Base-by-base conservation (phyloP, 2,888 invertebrate species). In the Cheilosia urbana region DNA sequence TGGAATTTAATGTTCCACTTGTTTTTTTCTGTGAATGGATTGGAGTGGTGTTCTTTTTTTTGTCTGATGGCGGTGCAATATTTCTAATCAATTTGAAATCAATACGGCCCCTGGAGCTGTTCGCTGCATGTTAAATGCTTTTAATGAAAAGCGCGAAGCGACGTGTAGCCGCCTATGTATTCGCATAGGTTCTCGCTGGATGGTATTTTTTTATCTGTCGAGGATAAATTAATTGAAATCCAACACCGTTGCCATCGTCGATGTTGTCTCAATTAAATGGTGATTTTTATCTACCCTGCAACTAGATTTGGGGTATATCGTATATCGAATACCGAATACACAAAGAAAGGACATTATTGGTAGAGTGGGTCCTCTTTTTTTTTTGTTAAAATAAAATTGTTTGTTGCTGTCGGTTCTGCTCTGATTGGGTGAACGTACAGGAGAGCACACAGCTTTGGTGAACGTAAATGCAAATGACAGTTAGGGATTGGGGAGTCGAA, bases 81-180 rank as follows among this genome's bases (percentile, higher is more conserved):
- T 76, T 76, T 58, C 76, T 66, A 76, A 58, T 76, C 40, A 19
- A 49, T 66, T 58, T 76, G 49, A 49, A 66, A 76, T 27, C 57
- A 57, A 37, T 66, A 58, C 49, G 13, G 34, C 24, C 27, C 63
- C 9, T 15, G 7, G 11, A 19, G 45, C 37, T 42, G 51, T 62
- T 63, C 55, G n/a, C 53, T 58, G 73, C 37, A 24, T 55, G 42
- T 53, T 62, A 62, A 73, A 62, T 62, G 19, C 15, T 53, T 72
- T 58, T 45, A 73, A 40, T 55, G 53, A 73, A 73, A 57, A 17
- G 5, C 37, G 21, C 47, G 34, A 49, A 24, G 19, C 47, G 34
- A 60, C 4, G 4, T 24, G 68, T 5, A 57, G n/a, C 13, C 45
- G 45, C 11, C 13, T 34, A n/a, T 37, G 6, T 57, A 34, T 11